A percentile compares a stretch with the other conserved stretches of the same genome.
Conservation (phyloP, 1,140 invertebrate species). For the Procambarus virginalis region DNA sequence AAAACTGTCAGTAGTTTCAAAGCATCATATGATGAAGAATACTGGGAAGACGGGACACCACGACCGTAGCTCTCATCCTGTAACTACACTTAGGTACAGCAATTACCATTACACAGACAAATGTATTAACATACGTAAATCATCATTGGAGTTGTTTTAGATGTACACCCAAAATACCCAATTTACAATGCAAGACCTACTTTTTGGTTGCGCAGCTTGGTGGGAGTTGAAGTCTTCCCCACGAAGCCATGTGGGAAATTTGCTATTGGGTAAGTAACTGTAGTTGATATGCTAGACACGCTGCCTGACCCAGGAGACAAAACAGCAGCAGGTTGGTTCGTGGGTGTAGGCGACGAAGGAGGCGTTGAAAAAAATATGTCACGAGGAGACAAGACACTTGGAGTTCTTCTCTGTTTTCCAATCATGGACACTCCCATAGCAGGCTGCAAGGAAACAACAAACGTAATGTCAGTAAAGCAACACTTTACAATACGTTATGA, state of each 20-base stretch:
- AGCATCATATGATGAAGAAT: no score
- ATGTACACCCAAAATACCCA: not conserved
- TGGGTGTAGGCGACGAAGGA: conserved; percentile 50
- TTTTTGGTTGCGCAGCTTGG: conserved; percentile 38
- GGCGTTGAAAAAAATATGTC: conserved; percentile 67
- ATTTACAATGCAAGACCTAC: not conserved
- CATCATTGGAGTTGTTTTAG: no score
- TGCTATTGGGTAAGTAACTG: not conserved
- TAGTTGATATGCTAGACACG: not conserved
- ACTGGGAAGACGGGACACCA: no score
- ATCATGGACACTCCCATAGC: conserved; percentile 73
- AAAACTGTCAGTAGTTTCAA: no score
- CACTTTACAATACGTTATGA: no score
- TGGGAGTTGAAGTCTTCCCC: conserved; percentile 13
- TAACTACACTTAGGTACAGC: no score
- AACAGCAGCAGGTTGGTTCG: conserved; percentile 9
- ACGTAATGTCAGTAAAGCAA: not conserved
- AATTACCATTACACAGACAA: no score
- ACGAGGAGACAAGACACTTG: conserved; percentile 64
- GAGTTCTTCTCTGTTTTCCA: conserved; percentile 72
- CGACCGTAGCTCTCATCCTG: no score
- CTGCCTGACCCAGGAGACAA: conserved; percentile 21
- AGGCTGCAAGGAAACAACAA: conserved; percentile 67
- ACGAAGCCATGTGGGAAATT: not conserved
- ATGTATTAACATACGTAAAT: no score